These are phyloP conservation scores for Orestias chungarensis DNA, from an alignment of 2,797 vertebrate species.

Conservation along the genomic window DNA sequence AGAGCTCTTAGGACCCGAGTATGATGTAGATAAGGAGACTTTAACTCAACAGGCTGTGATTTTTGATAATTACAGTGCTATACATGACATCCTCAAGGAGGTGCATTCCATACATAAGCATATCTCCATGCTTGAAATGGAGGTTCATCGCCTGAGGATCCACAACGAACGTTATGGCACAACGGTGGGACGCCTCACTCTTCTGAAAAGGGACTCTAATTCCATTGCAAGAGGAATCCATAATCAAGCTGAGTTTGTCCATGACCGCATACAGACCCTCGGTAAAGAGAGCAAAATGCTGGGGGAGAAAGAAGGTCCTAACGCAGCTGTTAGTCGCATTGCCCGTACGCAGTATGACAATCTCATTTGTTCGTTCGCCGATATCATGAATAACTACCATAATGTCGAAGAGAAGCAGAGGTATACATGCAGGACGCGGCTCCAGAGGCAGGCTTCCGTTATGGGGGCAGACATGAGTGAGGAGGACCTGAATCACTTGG, in stretches of 20 bases:
- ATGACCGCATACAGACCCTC: constrained; percentile 80
- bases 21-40: constrained; percentile 52
- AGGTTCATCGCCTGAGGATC: constrained; percentile 79
- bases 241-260: constrained; percentile 77
- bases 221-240: constrained; percentile 88
- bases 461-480: constrained; percentile 85
- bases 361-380: constrained; percentile 80
- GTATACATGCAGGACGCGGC: constrained; percentile 83
- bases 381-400: constrained; percentile 85
- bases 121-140: constrained; percentile 76
- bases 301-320: constrained; percentile 73
- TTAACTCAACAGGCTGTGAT: constrained; percentile 73
- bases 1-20: constrained; percentile 19
- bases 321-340: constrained; percentile 81
- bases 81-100: constrained; percentile 81
- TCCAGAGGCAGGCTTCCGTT: constrained; percentile 91
- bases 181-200: constrained; percentile 84
- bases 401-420: constrained; percentile 85
- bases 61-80: constrained; percentile 78
- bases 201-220: constrained; percentile 88
- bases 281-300: constrained; percentile 71
- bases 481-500: constrained; percentile 86
- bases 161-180: constrained; percentile 87
- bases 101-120: constrained; percentile 82
- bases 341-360: constrained; percentile 78